Base-by-base conservation (phyloP, 2,797 vertebrate genomes). In the Notamacropus eugenii region DNA sequence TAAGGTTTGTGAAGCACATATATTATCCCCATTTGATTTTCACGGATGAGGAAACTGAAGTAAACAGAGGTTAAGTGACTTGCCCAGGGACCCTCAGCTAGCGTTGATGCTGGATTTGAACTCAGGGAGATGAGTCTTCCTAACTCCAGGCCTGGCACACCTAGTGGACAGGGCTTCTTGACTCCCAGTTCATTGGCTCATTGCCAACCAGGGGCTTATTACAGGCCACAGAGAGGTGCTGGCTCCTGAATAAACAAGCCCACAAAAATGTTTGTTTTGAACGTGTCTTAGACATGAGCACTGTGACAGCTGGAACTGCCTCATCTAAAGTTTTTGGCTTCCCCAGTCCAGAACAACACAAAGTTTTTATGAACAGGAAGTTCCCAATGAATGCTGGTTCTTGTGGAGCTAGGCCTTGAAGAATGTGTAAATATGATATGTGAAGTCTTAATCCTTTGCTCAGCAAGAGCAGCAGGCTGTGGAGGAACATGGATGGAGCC, bases 51-150 rank as follows among this genome's bases (percentile, higher is more conserved):
- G 91, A 50, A 56, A 67, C 0, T 12, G 27, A 96, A 87, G 46
- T 91, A 95, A 57, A 92, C 57, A 91, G 91, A 93, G 29, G 31
- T 82, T 40, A 67, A 95, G 94, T 54, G 94, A 96, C 16, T 67
- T 57, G 40, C 67, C 58, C 87, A 90, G 16, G 28, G 92, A 90
- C 27, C 67, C 67, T 74, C n/a, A 22, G n/a, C 19, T 40, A 19
- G 0, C 28, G 1, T 16, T 27, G 8, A 31, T 54, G 62, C 34
- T 31, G 54, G 58, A 50, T 82, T 40, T 14, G 54, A 94, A 54
- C n/a, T 54, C 52, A 92, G 91, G 58, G 62, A 67, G 62, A 67
- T n/a, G 13, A 34, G 34, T 67, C 40, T 34, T 0, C 58, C 58
- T 55, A 62, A 57, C 94, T 28, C 93, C 52, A 34, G 34, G 91